Percentiles rank a stretch among this genome's conserved stretches.
These are phyloP conservation scores for Excalfactoria chinensis DNA, from an alignment of 2,113 vertebrate species.

Conservation along the genomic window DNA sequence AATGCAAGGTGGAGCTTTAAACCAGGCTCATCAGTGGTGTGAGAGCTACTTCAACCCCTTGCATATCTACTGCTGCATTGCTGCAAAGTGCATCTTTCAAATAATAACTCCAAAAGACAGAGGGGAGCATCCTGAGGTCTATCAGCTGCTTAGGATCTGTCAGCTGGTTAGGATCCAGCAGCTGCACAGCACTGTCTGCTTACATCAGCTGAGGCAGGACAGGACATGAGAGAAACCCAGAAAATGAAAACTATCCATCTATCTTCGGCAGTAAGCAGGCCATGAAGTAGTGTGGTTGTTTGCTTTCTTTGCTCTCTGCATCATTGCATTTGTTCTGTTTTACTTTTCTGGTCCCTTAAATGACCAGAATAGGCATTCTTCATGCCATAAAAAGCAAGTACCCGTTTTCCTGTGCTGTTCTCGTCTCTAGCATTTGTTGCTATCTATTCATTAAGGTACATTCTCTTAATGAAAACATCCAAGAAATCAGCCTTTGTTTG, in stretches of 20 bases:
- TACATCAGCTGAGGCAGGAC: neutral
- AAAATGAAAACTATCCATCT: neutral
- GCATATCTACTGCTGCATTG: neutral
- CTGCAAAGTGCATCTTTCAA: neutral
- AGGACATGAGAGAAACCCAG: neutral
- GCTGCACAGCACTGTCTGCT: neutral
- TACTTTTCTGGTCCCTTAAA: constrained; percentile 58
- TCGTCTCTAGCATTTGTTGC: constrained; percentile 64
- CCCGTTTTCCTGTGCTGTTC: constrained; percentile 26
- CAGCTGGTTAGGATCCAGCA: neutral
- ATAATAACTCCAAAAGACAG: neutral
- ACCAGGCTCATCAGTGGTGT: rapidly evolving
- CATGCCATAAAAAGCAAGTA: constrained; percentile 53
- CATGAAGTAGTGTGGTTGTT: neutral
- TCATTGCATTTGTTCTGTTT: neutral
- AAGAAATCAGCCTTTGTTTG: constrained; percentile 57
- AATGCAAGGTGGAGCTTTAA: neutral
- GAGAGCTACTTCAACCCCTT: neutral
- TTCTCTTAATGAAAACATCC: constrained; percentile 63
- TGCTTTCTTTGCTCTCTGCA: constrained; percentile 4
- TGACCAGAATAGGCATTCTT: constrained; percentile 49
- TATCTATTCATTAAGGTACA: constrained; percentile 65
- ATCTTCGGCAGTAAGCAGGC: neutral
- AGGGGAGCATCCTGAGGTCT: neutral
- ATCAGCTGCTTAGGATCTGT: too few species aligned